These are phyloP conservation scores for Clavelina lepadiformis DNA, from an alignment of 23 tunicate genomes.

Conservation along the genomic window DNA sequence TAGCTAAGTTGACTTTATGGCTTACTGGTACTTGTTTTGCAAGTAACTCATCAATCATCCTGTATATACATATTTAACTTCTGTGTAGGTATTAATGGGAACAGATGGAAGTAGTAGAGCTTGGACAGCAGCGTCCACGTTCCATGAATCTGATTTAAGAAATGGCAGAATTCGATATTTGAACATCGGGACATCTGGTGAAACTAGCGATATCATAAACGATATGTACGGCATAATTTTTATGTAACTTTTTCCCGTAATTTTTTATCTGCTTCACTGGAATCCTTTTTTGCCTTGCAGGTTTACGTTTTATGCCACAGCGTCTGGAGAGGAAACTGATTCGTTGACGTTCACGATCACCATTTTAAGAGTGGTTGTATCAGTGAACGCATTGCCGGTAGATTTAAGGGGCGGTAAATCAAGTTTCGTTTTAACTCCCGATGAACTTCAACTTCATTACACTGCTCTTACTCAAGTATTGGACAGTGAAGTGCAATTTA, in stretches of 20 bases:
- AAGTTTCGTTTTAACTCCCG: slow-evolving; percentile 4
- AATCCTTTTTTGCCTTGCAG: too few species aligned
- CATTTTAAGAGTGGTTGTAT: slow-evolving; percentile 29
- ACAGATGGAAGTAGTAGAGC: slow-evolving; percentile 1
- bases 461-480: slow-evolving; percentile 11
- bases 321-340: slow-evolving; percentile 16
- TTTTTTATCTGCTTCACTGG: too few species aligned
- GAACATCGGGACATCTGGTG: too few species aligned
- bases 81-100: slow-evolving; percentile 13
- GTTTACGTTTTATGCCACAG: slow-evolving; percentile 40
- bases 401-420: slow-evolving; percentile 5
- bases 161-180: slow-evolving; percentile 20
- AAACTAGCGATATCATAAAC: too few species aligned
- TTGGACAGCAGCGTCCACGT: slow-evolving; percentile 17
- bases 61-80: not conserved
- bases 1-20: too few species aligned
- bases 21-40: too few species aligned
- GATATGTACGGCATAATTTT: too few species aligned
- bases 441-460: slow-evolving; percentile 11
- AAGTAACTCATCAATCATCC: too few species aligned
- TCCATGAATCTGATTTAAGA: slow-evolving; percentile 9
- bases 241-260: not conserved
- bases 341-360: slow-evolving; percentile 27
- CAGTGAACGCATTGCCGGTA: slow-evolving; percentile 5
- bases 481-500: slow-evolving; percentile 42